phyloP scores from a whole-genome alignment of 2,113 vertebrate species.

The Entelurus aequoreus region DNA sequence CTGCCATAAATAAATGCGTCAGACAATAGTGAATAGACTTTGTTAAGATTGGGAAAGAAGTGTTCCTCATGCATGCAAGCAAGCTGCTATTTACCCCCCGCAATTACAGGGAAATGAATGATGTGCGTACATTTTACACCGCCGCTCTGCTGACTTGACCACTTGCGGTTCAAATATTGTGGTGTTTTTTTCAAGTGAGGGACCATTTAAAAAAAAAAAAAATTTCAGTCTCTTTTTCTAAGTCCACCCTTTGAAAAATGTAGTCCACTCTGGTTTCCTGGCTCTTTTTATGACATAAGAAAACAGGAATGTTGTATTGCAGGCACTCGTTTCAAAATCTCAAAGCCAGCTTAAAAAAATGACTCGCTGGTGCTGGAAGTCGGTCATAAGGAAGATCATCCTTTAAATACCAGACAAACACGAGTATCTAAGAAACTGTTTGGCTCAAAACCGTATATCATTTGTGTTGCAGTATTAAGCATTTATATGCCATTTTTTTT shows the following conservation, averaged over 20 bases:
- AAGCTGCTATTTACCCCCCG: not conserved
- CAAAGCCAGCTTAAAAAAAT: not conserved
- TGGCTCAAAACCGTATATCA: no score
- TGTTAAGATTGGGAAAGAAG: conserved; percentile 3
- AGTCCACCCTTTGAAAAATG: not conserved
- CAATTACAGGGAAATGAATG: conserved; percentile 5
- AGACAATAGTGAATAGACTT: not conserved
- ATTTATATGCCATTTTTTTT: no score
- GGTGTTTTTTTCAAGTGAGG: not conserved
- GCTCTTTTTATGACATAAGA: not conserved
- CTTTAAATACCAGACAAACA: no score
- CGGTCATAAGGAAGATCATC: not conserved
- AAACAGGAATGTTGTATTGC: not conserved
- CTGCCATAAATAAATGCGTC: not conserved
- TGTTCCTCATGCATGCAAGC: not conserved
- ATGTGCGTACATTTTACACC: conserved; percentile 3
- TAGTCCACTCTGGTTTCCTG: not conserved
- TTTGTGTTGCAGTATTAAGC: no score
- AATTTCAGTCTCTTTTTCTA: not conserved
- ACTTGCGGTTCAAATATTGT: not conserved
- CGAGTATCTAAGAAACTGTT: no score
- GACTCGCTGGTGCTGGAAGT: not conserved
- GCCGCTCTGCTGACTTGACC: not conserved
- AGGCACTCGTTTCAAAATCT: not conserved
- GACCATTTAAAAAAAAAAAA: no score